Conservation (phyloP, 1,140 invertebrate species). For the Pomacea maculata region DNA sequence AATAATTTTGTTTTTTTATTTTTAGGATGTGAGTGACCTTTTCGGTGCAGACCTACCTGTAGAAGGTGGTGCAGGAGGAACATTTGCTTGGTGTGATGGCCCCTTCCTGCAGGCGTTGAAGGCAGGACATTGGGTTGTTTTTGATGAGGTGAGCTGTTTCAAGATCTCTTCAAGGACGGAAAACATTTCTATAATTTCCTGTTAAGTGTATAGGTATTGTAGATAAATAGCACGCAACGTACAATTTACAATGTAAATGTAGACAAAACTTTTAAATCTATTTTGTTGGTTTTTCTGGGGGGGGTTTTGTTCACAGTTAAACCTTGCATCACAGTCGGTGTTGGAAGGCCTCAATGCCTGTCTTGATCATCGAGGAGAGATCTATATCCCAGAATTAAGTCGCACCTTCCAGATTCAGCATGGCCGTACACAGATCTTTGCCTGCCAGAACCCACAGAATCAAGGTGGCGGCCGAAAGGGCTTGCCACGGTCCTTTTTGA, state of each 20-base stretch:
- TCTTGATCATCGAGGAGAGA: slow-evolving; percentile 95
- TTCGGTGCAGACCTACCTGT: slow-evolving; percentile 98
- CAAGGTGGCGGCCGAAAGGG: slow-evolving; percentile 96
- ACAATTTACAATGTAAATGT: too few species aligned
- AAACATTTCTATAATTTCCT: too few species aligned
- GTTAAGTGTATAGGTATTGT: too few species aligned
- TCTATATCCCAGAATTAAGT: slow-evolving; percentile 94
- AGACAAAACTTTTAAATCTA: background rate
- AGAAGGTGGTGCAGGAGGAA: slow-evolving; percentile 80
- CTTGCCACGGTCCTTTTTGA: slow-evolving; percentile 95
- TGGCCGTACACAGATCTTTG: slow-evolving; percentile 86
- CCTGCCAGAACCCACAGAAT: slow-evolving; percentile 96
- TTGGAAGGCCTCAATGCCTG: slow-evolving; percentile 98
- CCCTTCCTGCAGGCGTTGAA: slow-evolving; percentile 93
- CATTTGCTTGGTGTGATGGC: slow-evolving; percentile 95
- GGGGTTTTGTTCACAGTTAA: slow-evolving; percentile 72
- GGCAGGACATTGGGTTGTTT: slow-evolving; percentile 92
- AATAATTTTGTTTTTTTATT: slow-evolving; percentile 15
- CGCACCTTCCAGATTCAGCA: slow-evolving; percentile 80
- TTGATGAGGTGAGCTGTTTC: slow-evolving; percentile 82
- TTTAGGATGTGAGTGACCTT: slow-evolving; percentile 92
- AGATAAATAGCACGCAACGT: too few species aligned
- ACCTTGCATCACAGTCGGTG: slow-evolving; percentile 97
- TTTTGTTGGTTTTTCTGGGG: background rate
- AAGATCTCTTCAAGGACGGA: too few species aligned